Conservation (phyloP, 2,797 vertebrate genomes). For the Stomatorhinus walkeri region DNA sequence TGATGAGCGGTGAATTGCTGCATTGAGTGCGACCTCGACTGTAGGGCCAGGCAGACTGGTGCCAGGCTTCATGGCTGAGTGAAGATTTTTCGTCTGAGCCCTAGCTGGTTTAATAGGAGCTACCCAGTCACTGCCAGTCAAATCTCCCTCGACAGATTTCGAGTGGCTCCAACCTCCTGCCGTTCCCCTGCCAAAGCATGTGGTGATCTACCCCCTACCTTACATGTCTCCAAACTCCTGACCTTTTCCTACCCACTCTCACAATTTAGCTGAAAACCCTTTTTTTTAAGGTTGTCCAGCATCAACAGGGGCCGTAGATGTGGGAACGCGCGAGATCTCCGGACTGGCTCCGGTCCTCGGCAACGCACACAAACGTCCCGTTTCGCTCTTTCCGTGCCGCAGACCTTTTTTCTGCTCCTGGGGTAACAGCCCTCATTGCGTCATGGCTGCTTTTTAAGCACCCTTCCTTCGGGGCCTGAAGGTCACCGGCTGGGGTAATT, state of each 20-base stretch:
- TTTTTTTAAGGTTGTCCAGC: constrained; percentile 27
- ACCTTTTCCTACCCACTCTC: constrained; percentile 26
- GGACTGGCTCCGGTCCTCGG: neutral
- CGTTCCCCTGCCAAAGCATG: neutral
- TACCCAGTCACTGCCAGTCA: neutral
- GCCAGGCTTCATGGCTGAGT: constrained; percentile 27
- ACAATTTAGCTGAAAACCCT: constrained; percentile 18
- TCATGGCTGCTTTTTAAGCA: constrained; percentile 4
- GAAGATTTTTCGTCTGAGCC: constrained; percentile 23
- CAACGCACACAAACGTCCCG: constrained; percentile 16
- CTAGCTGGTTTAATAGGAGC: constrained; percentile 18
- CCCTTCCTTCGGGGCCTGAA: constrained; percentile 22
- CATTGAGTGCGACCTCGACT: constrained; percentile 26
- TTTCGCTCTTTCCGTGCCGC: neutral
- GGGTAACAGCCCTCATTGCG: neutral
- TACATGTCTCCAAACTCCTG: constrained; percentile 26
- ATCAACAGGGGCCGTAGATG: neutral
- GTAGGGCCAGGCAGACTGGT: constrained; percentile 5
- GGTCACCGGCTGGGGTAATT: constrained; percentile 21
- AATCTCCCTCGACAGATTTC: neutral
- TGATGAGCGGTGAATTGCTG: constrained; percentile 29
- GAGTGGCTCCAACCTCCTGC: neutral
- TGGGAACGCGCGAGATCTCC: neutral
- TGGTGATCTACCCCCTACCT: neutral
- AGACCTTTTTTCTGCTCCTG: constrained; percentile 9